These are phyloP conservation scores for Pararge aegeria DNA, from an alignment of 1,140 invertebrate species.

Conservation along the genomic window DNA sequence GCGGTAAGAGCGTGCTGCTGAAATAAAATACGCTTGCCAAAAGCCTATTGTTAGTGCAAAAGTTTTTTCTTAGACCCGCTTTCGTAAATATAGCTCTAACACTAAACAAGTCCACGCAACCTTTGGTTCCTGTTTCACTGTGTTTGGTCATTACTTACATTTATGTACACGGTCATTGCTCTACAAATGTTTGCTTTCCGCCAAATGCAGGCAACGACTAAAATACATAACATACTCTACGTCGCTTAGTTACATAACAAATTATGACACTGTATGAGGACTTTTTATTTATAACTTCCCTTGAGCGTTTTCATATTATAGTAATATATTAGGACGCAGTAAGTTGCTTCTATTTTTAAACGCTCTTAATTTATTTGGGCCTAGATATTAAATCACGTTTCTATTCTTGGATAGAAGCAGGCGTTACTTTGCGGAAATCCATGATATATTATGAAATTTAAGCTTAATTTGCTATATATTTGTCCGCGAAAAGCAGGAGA, in stretches of 20 bases:
- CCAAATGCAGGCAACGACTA: slow-evolving; percentile 15
- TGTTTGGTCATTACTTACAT: slow-evolving; percentile 27
- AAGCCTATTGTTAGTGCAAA: slow-evolving; percentile 30
- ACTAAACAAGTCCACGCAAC: slow-evolving; percentile 30
- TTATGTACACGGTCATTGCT: slow-evolving; percentile 22
- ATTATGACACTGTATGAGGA: background rate
- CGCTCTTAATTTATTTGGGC: no score
- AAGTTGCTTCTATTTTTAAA: no score
- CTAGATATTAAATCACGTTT: no score
- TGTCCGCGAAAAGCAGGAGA: no score
- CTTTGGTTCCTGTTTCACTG: slow-evolving; percentile 26
- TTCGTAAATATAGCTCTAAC: slow-evolving; percentile 27
- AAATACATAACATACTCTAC: slow-evolving; percentile 1
- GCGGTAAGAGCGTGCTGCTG: background rate
- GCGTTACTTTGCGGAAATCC: no score
- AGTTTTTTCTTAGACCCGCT: slow-evolving; percentile 34
- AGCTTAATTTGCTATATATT: no score
- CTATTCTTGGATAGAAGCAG: no score
- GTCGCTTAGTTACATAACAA: slow-evolving; percentile 17
- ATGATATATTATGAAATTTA: no score
- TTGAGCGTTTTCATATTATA: background rate
- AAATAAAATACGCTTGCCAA: no score
- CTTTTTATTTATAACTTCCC: background rate
- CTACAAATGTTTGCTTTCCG: slow-evolving; percentile 26
- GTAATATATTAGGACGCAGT: no score